phyloP scores from a whole-genome alignment of 1,140 invertebrate genomes.

The Stratiolaelaps scimitus region DNA sequence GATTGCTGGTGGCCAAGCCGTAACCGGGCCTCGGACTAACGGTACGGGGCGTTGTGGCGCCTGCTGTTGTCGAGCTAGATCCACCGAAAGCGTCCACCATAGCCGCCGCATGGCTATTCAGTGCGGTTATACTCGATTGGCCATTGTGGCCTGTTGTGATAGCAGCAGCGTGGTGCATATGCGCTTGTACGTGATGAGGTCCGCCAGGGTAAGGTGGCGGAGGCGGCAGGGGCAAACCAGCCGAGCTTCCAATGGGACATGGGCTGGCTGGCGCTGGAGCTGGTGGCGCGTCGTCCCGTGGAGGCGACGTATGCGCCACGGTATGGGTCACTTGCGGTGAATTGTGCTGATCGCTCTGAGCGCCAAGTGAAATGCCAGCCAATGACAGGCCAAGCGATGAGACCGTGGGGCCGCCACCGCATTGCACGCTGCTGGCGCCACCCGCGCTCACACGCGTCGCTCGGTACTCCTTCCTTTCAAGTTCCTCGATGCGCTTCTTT shows the following conservation, averaged over 20 bases:
- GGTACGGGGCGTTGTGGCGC: no score
- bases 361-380: neutral
- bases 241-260: neutral
- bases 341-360: no score
- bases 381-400: neutral
- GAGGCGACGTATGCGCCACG: neutral
- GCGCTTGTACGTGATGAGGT: neutral
- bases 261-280: constrained; percentile 5
- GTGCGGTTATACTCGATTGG: no score
- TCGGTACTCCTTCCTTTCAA: constrained; percentile 10
- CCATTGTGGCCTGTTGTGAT: no score
- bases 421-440: no score
- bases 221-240: constrained; percentile 1
- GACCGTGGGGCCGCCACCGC: no score
- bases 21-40: no score
- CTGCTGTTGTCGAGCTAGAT: no score
- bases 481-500: constrained; percentile 4
- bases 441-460: neutral
- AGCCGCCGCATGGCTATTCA: no score
- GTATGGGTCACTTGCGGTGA: no score
- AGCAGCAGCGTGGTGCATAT: neutral
- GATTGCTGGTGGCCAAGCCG: no score
- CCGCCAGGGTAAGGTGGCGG: constrained; percentile 26
- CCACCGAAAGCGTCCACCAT: no score
- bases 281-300: neutral